Evolutionary conservation across 2,888 invertebrate genomes (phyloP), one percentile per base, ranked within the genome.

Genomic region (Disparrhopalites patrizii): DNA sequence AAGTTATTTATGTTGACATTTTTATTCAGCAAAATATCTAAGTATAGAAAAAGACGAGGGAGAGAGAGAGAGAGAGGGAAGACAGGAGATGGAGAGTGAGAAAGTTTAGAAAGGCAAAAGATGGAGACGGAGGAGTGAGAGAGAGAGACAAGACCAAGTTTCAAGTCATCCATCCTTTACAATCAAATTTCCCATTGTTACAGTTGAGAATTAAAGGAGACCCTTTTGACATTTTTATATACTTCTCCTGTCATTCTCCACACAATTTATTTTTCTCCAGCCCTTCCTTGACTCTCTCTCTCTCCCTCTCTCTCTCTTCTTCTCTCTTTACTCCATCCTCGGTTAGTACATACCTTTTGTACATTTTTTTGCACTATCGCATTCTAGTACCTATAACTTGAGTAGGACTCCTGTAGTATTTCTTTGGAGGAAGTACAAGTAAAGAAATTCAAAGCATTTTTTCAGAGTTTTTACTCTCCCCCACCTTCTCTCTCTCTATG

Each of bases 1-100:
- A 31, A 55, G 54, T 55, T 55, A 55, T 55, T 55, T 55, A 55
- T 55, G 54, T 31, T 55, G 54, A 55, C 54, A 18, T 55, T 55
- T 55, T 55, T 55, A 55, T 55, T 55, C 54, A 30, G 10, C 18
- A 33, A 25, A 25, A 43, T 43, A n/a, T 43, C 5, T n/a, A n/a
- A n/a, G n/a, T n/a, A n/a, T n/a, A n/a, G n/a, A n/a, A n/a, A n/a
- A n/a, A n/a, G n/a, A n/a, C n/a, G n/a, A n/a, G n/a, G 47, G 47
- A 47, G n/a, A 47, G 47, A 47, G 47, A 3, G 13, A 20, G 5
- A 43, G 43, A 18, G 43, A 18, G 5, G 43, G 47, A 5, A 7
- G 23, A 4, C 10, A 47, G 47, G 7, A 47, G n/a, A n/a, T n/a
- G n/a, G n/a, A n/a, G n/a, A 30, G 10, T n/a, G 30, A 25, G 15